phyloP scores from a whole-genome alignment of 2,888 invertebrate species.

The Eueremaeus valkanovi region DNA sequence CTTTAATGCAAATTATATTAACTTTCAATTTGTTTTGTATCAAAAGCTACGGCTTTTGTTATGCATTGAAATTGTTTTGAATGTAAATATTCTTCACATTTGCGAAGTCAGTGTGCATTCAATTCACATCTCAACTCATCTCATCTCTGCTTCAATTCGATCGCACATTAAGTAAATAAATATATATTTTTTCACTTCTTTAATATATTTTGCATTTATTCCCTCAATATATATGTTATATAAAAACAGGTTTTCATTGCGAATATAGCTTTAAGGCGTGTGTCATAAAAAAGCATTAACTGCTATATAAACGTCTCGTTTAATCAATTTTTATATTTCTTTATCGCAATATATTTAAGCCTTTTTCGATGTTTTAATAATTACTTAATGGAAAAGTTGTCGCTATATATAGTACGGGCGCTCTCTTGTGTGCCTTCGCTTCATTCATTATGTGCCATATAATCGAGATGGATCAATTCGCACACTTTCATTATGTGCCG shows the following conservation, averaged over 20 bases:
- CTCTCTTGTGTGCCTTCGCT: not conserved
- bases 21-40: too few species aligned
- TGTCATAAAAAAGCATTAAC: not conserved
- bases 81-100: not conserved
- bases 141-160: not conserved
- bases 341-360: slow-evolving; percentile 8
- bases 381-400: slow-evolving; percentile 16
- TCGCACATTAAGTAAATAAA: not conserved
- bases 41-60: too few species aligned
- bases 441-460: too few species aligned
- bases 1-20: too few species aligned
- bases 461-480: not conserved
- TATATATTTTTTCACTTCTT: not conserved
- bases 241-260: slow-evolving; percentile 1
- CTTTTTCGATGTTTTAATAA: slow-evolving; percentile 25
- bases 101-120: not conserved
- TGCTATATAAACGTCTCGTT: not conserved
- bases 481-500: not conserved
- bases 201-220: not conserved
- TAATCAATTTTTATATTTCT: not conserved
- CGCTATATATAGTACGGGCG: not conserved
- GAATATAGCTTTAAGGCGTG: not conserved
- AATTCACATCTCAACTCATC: not conserved
- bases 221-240: too few species aligned
- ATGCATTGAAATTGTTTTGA: not conserved